Base-by-base conservation (phyloP, 2,888 invertebrate genomes). In the Lacanobia oleracea region DNA sequence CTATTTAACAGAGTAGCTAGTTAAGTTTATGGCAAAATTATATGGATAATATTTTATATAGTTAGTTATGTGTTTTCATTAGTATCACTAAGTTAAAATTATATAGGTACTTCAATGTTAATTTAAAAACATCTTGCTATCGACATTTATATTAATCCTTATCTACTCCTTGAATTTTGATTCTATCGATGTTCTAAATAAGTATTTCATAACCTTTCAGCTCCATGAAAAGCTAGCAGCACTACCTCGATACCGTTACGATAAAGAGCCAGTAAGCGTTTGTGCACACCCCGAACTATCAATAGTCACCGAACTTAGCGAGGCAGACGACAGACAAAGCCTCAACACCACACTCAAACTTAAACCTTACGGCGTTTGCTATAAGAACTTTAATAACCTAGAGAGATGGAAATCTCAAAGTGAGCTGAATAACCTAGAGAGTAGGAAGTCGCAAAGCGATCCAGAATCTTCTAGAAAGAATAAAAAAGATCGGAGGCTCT, bases 141-240 rank as follows among this genome's bases (percentile, higher is more conserved):
- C n/a, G n/a, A n/a, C n/a, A n/a, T n/a, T n/a, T n/a, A n/a, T n/a
- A n/a, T n/a, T n/a, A n/a, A n/a, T n/a, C n/a, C n/a, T n/a, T n/a
- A n/a, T n/a, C n/a, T n/a, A n/a, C n/a, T n/a, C n/a, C 5, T 5
- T 33, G 33, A 33, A 33, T 33, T 5, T 5, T 33, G 2, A 5
- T 33, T 33, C 33, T 33, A 33, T 33, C 33, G 2, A 33, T 33
- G 33, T 33, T 33, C 33, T 33, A 2, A 33, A 33, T 33, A 33
- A 33, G 4, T 33, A 33, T 33, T 33, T 33, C 5, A 33, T 33
- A 33, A 6, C 4, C 23, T 92, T 92, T 60, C 92, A 95, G 95
- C 90, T 95, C 3, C 92, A 89, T 37, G 93, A 93, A 33, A 94
- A 89, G 77, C 72, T 95, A 81, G 88, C 88, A 40, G 89, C 89